These are phyloP conservation scores for Caenorhabditis angaria DNA, from an alignment of 2,888 invertebrate genomes.

Conservation along the genomic window DNA sequence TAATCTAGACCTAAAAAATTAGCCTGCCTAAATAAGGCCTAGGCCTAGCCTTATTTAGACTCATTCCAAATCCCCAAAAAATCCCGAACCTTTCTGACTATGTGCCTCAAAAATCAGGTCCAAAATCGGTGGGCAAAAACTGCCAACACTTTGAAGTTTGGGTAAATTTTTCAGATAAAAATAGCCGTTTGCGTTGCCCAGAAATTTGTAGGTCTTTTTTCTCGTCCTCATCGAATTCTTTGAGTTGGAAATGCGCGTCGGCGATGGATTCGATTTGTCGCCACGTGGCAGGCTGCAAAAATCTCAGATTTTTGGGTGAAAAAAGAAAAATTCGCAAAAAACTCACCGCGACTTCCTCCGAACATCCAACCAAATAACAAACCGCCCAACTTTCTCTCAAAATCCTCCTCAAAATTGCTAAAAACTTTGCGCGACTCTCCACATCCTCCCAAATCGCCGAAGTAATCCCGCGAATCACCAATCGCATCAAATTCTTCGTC, in stretches of 20 bases:
- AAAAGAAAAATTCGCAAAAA: not conserved
- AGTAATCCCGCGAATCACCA: constrained; percentile 28
- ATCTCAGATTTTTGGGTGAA: not conserved
- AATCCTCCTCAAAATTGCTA: constrained; percentile 17
- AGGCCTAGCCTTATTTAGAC: too few relatives aligned
- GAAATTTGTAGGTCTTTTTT: constrained; percentile 34
- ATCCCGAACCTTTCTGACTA: constrained; percentile 8
- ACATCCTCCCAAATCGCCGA: constrained; percentile 26
- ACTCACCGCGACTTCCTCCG: not conserved
- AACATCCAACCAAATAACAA: constrained; percentile 27
- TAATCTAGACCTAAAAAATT: too few relatives aligned
- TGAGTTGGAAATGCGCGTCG: constrained; percentile 28
- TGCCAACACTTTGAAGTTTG: constrained; percentile 33
- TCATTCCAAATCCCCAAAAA: too few relatives aligned
- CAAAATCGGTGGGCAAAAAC: constrained; percentile 34
- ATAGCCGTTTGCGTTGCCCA: constrained; percentile 36
- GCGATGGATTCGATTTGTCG: constrained; percentile 18
- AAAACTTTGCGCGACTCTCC: constrained; percentile 24
- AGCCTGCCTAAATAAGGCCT: too few relatives aligned
- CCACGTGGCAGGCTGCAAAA: constrained; percentile 11
- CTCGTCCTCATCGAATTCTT: constrained; percentile 31
- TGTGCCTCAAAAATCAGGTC: constrained; percentile 39
- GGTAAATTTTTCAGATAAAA: constrained; percentile 27
- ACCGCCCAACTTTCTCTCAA: constrained; percentile 24
- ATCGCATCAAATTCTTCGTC: constrained; percentile 35